phyloP scores from a whole-genome alignment of 2,888 invertebrate genomes.

The Cacoxenus indagator region DNA sequence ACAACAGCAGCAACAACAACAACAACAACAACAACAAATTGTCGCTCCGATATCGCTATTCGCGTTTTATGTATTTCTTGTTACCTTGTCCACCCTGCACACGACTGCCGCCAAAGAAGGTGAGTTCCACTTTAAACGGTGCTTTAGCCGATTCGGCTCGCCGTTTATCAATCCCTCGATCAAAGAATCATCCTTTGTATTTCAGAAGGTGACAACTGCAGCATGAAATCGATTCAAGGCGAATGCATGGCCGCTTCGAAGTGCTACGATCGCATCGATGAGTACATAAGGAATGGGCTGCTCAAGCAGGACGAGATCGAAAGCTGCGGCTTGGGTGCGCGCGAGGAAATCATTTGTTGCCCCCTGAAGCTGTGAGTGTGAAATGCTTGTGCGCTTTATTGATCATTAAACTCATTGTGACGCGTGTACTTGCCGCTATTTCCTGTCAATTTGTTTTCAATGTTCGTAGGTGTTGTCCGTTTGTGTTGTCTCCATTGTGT shows the following conservation, averaged over 20 bases:
- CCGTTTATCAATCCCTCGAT: no score
- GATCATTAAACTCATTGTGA: background rate
- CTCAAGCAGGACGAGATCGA: conserved; percentile 44
- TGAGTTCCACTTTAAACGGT: background rate
- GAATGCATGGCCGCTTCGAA: conserved; percentile 44
- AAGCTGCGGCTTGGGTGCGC: conserved; percentile 49
- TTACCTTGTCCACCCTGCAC: background rate
- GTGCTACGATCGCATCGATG: conserved; percentile 43
- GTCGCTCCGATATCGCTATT: background rate
- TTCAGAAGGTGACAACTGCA: conserved; percentile 36
- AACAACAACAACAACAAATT: background rate
- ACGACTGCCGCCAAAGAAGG: background rate
- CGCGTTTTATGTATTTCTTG: background rate
- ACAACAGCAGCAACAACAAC: background rate
- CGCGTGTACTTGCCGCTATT: conserved; percentile 12
- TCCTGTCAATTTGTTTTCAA: conserved; percentile 1
- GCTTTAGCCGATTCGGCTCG: no score
- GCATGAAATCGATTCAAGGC: conserved; percentile 40
- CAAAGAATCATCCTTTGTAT: no score
- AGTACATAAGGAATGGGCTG: conserved; percentile 38
- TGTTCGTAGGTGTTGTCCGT: conserved; percentile 14
- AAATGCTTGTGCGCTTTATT: background rate
- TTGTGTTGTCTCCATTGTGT: conserved; percentile 22
- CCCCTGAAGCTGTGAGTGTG: conserved; percentile 34
- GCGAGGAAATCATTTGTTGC: conserved; percentile 61